Base-by-base conservation (phyloP, 2,113 vertebrate species). In the Chiloscyllium plagiosum region DNA sequence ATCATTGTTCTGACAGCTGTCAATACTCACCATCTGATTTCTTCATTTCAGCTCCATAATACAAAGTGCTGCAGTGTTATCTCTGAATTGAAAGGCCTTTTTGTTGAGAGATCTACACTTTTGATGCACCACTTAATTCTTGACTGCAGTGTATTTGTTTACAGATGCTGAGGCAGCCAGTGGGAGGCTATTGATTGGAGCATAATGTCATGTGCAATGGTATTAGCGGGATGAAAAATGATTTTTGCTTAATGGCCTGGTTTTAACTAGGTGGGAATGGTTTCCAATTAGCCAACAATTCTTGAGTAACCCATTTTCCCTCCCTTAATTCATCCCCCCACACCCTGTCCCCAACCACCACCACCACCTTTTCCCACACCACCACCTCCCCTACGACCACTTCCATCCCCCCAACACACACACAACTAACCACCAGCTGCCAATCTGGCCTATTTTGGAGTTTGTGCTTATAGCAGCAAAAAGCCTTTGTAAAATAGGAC, bases 191-290 rank as follows among this genome's bases (percentile, higher is more conserved):
- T 98, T 98, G 98, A 99, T 98, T 98, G 97, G 98, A 98, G 97
- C 97, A 98, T 97, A 98, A 97, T 98, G 98, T 98, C 98, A 98
- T 98, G 98, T 98, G 98, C 97, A 97, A 97, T 98, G 97, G 97
- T 95, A 96, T 98, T 97, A 98, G 97, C 97, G 97, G 97, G 98
- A 98, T 98, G 97, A 97, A 98, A 98, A 97, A 97, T 97, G 97
- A 98, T 98, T 98, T 98, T 98, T 70, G 98, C 97, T 98, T 99
- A 99, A 99, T 99, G 98, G 98, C 98, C 98, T 98, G 98, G 98
- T 98, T 98, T 98, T 98, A 99, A 98, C 98, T 98, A 98, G 98
- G 98, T 97, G 97, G 98, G 98, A 98, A 98, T 97, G 98, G 97
- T 97, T 98, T 98, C 98, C 98, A 98, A 99, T 99, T 99, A 99